Evolutionary conservation across 1,140 invertebrate genomes (phyloP).

Genomic region (Drosophila repleta): DNA sequence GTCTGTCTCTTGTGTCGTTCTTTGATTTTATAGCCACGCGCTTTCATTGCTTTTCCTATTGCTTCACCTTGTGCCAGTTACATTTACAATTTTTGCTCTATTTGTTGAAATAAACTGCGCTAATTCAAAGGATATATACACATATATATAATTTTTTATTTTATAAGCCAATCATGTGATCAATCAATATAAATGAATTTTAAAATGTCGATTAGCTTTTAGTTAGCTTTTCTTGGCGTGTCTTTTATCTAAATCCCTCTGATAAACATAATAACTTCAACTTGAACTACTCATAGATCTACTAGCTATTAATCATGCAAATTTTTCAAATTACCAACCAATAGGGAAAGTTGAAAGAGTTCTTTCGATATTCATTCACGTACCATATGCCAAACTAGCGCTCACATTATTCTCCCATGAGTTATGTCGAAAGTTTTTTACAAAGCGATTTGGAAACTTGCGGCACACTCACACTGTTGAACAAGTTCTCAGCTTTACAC

Average conservation of each 20-base stretch:
- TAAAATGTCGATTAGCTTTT: background rate
- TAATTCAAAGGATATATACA: conserved; percentile 1
- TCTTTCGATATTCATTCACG: conserved; percentile 13
- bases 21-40: conserved; percentile 32
- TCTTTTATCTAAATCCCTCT: too few relatives aligned
- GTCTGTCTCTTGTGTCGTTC: conserved; percentile 48
- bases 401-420: conserved; percentile 43
- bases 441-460: conserved; percentile 42
- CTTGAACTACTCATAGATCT: background rate
- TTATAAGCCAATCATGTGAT: background rate
- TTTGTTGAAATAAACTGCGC: conserved; percentile 5
- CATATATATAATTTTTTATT: background rate
- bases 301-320: background rate
- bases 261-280: background rate
- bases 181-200: conserved; percentile 7
- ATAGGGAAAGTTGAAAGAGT: conserved; percentile 4
- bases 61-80: conserved; percentile 36
- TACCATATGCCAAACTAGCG: conserved; percentile 42
- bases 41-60: conserved; percentile 22
- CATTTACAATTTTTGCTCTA: conserved; percentile 1
- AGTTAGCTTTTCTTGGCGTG: background rate
- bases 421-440: conserved; percentile 65
- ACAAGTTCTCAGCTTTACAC: conserved; percentile 33
- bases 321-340: conserved; percentile 21
- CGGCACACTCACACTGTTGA: conserved; percentile 55